Conservation (phyloP, 1,140 invertebrate genomes). For the Trachymyrmex cornetzi region DNA sequence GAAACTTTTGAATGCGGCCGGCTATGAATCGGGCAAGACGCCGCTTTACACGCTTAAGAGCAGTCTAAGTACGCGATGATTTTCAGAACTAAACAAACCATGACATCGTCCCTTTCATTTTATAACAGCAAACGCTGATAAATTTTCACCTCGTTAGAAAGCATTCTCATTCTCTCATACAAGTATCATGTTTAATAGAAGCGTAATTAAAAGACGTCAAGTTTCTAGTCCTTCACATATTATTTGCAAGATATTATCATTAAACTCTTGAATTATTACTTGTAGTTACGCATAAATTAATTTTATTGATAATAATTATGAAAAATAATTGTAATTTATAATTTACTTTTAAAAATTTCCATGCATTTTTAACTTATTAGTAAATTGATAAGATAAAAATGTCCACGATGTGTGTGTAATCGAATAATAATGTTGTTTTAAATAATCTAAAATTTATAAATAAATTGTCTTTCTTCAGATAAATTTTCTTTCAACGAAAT, state of each 20-base stretch:
- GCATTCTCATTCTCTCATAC: neutral
- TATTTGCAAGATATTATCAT: neutral
- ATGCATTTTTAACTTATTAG: neutral
- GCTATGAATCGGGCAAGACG: conserved; percentile 58
- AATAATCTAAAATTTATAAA: neutral
- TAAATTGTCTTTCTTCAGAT: neutral
- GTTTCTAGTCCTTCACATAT: neutral
- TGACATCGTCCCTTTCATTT: conserved; percentile 24
- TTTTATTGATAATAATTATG: conserved; percentile 14
- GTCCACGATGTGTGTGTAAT: neutral
- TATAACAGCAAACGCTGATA: conserved; percentile 32
- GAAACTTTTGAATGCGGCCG: conserved; percentile 47
- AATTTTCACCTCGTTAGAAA: conserved; percentile 40
- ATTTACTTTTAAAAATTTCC: neutral
- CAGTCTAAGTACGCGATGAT: conserved; percentile 38
- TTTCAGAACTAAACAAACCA: conserved; percentile 38
- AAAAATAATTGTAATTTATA: neutral
- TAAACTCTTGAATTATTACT: neutral
- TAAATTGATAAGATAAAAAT: neutral
- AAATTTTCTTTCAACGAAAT: conserved; percentile 34
- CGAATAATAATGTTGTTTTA: neutral
- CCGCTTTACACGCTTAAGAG: conserved; percentile 23
- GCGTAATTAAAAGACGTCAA: conserved; percentile 4
- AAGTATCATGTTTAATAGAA: conserved; percentile 11
- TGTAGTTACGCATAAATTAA: neutral